Conservation (phyloP, 1,140 invertebrate species). For the Diabrotica undecimpunctata region DNA sequence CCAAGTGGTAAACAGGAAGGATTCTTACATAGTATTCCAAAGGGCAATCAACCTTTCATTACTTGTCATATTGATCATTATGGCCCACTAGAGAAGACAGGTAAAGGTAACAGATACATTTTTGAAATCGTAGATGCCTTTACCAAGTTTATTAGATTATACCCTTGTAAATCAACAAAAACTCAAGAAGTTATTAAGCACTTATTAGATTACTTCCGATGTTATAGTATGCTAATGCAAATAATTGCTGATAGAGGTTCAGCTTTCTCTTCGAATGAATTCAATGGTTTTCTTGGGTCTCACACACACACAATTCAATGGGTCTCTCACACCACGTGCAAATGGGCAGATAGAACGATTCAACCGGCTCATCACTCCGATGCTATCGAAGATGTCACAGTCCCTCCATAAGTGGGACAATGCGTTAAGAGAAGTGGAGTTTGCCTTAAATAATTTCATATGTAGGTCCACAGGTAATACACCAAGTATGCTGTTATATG, state of each 20-base stretch:
- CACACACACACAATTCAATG: conserved; percentile 27
- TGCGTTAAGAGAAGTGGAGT: conserved; percentile 28
- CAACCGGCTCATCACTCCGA: conserved; percentile 30
- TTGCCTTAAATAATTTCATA: conserved; percentile 34
- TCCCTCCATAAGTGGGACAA: conserved; percentile 29
- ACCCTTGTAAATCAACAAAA: conserved; percentile 20
- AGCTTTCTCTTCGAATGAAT: conserved; percentile 26
- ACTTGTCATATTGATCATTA: conserved; percentile 40
- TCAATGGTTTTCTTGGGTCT: conserved; percentile 24
- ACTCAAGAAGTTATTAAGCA: conserved; percentile 24
- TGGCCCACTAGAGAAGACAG: conserved; percentile 27
- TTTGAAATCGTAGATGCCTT: conserved; percentile 35
- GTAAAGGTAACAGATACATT: conserved; percentile 25
- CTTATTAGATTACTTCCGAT: conserved; percentile 23
- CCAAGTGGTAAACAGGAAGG: no score
- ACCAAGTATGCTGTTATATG: conserved; percentile 19
- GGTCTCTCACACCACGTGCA: conserved; percentile 24
- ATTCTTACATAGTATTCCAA: no score
- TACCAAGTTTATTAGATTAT: conserved; percentile 34
- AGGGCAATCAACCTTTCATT: conserved; percentile 35
- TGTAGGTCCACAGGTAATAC: conserved; percentile 7
- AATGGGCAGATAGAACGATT: conserved; percentile 35
- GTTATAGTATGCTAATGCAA: conserved; percentile 22
- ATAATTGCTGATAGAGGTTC: conserved; percentile 30
- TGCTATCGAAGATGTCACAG: conserved; percentile 24